Conservation (phyloP, 2,113 vertebrate species). For the Formicarius rufipectus region DNA sequence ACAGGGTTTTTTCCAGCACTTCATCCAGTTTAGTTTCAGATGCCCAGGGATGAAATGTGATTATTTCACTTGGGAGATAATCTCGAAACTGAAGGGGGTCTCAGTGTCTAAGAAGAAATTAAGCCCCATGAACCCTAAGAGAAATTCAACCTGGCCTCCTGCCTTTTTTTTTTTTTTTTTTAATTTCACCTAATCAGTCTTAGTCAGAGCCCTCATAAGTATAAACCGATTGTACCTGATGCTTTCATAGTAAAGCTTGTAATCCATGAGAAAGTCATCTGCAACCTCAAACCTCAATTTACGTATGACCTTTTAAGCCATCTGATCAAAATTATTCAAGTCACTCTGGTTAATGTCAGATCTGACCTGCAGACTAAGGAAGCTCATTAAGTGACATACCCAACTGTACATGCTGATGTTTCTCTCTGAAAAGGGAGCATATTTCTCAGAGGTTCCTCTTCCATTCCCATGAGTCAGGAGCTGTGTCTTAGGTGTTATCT, state of each 20-base stretch:
- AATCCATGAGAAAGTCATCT: slow-evolving; percentile 30
- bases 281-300: slow-evolving; percentile 19
- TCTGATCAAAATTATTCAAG: neutral
- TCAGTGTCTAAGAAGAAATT: neutral
- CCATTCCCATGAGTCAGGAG: neutral
- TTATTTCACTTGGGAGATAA: slow-evolving; percentile 20
- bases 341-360: neutral
- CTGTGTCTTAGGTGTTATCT: neutral
- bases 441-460: neutral
- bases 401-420: neutral
- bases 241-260: neutral
- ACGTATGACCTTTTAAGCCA: neutral
- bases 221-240: neutral
- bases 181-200: slow-evolving; percentile 34
- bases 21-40: neutral
- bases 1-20: neutral
- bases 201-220: neutral
- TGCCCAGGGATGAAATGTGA: neutral
- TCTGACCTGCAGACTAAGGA: slow-evolving; percentile 2
- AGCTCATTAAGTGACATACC: neutral
- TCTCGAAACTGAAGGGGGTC: neutral
- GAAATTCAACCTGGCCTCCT: neutral
- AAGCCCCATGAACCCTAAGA: neutral
- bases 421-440: neutral
- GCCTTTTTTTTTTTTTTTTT: neutral